Conservation (phyloP, 2,113 vertebrate species). For the Phocoena sinus region DNA sequence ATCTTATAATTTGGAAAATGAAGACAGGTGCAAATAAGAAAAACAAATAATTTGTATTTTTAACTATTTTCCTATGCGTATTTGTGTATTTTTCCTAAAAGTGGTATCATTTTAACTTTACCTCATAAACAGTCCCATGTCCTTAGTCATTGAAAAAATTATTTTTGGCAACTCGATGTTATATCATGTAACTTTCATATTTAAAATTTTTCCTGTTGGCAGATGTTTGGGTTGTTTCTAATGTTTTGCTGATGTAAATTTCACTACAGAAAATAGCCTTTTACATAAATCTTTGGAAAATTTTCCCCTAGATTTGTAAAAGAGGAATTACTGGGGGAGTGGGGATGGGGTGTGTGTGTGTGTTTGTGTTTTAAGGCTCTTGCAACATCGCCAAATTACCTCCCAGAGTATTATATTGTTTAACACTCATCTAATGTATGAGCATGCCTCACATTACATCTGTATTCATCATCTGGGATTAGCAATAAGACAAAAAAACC, state of each 20-base stretch:
- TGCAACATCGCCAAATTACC: neutral
- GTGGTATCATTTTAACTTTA: neutral
- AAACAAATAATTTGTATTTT: neutral
- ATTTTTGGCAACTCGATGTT: conserved; percentile 14
- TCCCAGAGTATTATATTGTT: neutral
- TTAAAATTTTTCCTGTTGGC: neutral
- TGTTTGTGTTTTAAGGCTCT: neutral
- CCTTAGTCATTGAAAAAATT: neutral
- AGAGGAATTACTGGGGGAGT: neutral
- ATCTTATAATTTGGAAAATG: neutral
- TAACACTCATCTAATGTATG: neutral
- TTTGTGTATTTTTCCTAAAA: neutral
- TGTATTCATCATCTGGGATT: neutral
- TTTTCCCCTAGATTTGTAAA: neutral
- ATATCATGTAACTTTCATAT: neutral
- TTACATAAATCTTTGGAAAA: neutral
- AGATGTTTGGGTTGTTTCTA: conserved; percentile 20
- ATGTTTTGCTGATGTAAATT: conserved; percentile 20
- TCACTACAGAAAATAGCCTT: neutral
- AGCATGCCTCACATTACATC: neutral
- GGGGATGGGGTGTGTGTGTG: neutral
- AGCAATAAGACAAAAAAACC: neutral
- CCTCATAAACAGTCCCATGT: neutral
- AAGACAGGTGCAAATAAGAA: neutral
- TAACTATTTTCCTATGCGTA: neutral